These are phyloP conservation scores for Eupithecia centaureata DNA, from an alignment of 2,888 invertebrate species.

Conservation along the genomic window DNA sequence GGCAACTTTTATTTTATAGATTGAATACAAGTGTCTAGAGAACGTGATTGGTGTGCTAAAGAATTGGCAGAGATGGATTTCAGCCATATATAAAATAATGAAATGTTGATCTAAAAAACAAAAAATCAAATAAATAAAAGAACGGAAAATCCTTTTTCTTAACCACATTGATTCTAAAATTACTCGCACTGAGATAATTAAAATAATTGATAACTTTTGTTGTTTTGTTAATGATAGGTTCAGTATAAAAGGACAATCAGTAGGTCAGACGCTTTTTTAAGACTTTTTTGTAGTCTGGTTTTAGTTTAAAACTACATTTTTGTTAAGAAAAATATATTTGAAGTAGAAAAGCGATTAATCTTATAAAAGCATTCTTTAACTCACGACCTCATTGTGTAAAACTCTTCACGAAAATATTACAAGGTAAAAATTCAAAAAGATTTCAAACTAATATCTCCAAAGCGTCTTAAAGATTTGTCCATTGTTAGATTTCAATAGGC, in stretches of 20 bases:
- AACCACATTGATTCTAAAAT: too few species aligned
- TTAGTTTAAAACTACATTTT: too few species aligned
- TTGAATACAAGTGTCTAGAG: slow-evolving; percentile 1
- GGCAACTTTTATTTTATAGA: slow-evolving; percentile 6
- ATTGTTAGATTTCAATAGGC: slow-evolving; percentile 34
- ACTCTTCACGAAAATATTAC: slow-evolving; percentile 10
- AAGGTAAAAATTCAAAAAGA: slow-evolving; percentile 12
- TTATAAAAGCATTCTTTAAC: slow-evolving; percentile 4
- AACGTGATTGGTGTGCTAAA: background rate
- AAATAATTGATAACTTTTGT: too few species aligned
- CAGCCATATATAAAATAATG: background rate
- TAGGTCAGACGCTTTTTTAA: too few species aligned
- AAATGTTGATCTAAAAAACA: background rate
- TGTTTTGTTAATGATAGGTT: too few species aligned
- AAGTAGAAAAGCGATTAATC: background rate
- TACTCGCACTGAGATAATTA: too few species aligned
- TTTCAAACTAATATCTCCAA: slow-evolving; percentile 21
- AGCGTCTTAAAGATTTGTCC: slow-evolving; percentile 21
- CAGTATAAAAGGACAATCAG: too few species aligned
- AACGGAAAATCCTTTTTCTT: too few species aligned
- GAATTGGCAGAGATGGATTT: background rate
- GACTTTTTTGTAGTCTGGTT: too few species aligned
- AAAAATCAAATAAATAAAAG: too few species aligned
- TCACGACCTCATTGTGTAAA: slow-evolving; percentile 8
- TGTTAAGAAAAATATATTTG: background rate